phyloP scores from a whole-genome alignment of 2,888 invertebrate genomes.

The Cheilosia grossa region DNA sequence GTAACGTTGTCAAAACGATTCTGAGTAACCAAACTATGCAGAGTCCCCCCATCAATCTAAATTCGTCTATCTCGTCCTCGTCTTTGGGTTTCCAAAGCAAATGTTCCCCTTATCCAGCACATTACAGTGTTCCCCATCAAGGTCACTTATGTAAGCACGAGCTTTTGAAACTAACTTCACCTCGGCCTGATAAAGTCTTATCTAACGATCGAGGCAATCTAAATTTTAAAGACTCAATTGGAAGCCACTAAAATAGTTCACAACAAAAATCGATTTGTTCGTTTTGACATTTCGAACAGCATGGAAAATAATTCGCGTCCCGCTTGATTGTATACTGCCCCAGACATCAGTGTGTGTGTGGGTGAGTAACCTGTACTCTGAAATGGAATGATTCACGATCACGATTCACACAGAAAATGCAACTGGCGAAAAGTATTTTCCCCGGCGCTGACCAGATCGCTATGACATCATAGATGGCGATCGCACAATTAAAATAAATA shows the following conservation, averaged over 20 bases:
- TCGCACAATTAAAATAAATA: background rate
- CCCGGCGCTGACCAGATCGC: background rate
- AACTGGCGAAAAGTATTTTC: constrained; percentile 10
- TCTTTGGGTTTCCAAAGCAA: too few relatives aligned
- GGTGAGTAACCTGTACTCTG: background rate
- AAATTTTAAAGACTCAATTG: constrained; percentile 1
- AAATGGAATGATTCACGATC: constrained; percentile 21
- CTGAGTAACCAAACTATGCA: too few relatives aligned
- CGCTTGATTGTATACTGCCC: background rate
- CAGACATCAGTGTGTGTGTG: background rate
- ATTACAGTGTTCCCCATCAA: background rate
- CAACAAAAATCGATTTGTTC: constrained; percentile 15
- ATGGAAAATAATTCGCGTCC: constrained; percentile 1
- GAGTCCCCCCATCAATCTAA: too few relatives aligned
- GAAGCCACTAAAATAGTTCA: background rate
- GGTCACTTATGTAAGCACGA: too few relatives aligned
- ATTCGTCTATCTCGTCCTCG: too few relatives aligned
- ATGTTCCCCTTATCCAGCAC: background rate
- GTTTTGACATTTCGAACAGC: constrained; percentile 25
- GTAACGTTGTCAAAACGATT: too few relatives aligned
- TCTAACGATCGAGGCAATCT: background rate
- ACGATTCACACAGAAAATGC: constrained; percentile 3
- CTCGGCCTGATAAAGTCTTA: constrained; percentile 4
- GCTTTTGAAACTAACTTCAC: too few relatives aligned
- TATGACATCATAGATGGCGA: constrained; percentile 71